These are phyloP conservation scores for Watsonalla binaria DNA, from an alignment of 2,888 invertebrate species.

Conservation along the genomic window DNA sequence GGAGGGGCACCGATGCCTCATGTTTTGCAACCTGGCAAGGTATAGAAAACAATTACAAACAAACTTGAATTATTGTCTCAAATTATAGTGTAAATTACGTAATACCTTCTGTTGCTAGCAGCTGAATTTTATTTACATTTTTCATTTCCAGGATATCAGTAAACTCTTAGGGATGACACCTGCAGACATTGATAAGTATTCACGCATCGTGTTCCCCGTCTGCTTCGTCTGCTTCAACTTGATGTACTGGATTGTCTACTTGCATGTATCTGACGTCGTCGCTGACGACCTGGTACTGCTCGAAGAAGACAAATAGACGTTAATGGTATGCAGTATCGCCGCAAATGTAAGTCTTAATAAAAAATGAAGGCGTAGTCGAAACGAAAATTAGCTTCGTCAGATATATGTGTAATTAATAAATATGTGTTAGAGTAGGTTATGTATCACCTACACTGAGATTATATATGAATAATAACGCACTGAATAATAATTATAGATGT, in stretches of 20 bases:
- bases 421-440: too few relatives aligned
- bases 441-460: too few relatives aligned
- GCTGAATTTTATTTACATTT: background rate
- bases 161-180: constrained; percentile 93
- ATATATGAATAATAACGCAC: too few relatives aligned
- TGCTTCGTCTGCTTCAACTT: constrained; percentile 98
- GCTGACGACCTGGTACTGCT: constrained; percentile 92
- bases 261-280: constrained; percentile 95
- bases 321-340: constrained; percentile 10
- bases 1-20: constrained; percentile 51
- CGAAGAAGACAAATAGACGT: constrained; percentile 57
- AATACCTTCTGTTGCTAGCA: too few relatives aligned
- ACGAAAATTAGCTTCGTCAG: too few relatives aligned
- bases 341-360: background rate
- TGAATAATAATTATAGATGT: background rate
- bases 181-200: constrained; percentile 98
- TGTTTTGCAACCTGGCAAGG: constrained; percentile 89
- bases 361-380: background rate
- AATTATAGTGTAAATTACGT: too few relatives aligned
- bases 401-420: too few relatives aligned
- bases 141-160: constrained; percentile 83
- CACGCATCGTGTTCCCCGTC: constrained; percentile 96
- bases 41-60: constrained; percentile 24
- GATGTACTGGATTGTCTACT: constrained; percentile 97
- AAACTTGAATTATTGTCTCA: too few relatives aligned